Conservation (phyloP, 2,113 vertebrate species). For the Oxyruncus cristatus region DNA sequence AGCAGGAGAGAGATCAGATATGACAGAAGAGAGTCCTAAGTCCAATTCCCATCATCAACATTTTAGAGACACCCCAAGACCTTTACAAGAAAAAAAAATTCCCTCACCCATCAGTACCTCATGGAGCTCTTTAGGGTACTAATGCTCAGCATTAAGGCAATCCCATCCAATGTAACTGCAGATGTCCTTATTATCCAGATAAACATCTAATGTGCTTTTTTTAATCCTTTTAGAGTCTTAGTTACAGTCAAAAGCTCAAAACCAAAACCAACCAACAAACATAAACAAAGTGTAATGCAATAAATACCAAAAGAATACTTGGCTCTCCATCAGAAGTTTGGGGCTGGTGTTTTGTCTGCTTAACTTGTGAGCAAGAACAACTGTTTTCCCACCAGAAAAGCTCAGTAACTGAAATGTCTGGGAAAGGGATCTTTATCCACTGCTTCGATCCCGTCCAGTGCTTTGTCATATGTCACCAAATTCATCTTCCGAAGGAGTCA, state of each 20-base stretch:
- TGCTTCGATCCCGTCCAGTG: background rate
- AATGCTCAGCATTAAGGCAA: background rate
- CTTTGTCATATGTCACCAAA: background rate
- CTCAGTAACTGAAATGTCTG: background rate
- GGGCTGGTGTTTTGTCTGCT: background rate
- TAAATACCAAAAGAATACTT: background rate
- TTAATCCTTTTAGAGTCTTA: background rate
- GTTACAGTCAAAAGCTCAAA: background rate
- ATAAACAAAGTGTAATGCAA: background rate
- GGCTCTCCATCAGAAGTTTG: background rate
- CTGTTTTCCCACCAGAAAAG: background rate
- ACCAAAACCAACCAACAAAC: background rate
- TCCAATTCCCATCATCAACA: accelerated
- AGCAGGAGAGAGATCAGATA: background rate
- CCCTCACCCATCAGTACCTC: background rate
- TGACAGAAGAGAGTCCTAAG: background rate
- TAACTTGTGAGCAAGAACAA: background rate
- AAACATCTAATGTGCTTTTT: background rate
- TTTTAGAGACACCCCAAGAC: background rate
- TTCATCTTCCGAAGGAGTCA: background rate
- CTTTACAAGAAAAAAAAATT: background rate
- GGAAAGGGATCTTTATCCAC: background rate
- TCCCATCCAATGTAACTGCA: background rate
- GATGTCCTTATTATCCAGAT: background rate
- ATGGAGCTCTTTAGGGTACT: background rate